Base-by-base conservation (phyloP, 2,888 invertebrate genomes). In the Ectemnius cavifrons region DNA sequence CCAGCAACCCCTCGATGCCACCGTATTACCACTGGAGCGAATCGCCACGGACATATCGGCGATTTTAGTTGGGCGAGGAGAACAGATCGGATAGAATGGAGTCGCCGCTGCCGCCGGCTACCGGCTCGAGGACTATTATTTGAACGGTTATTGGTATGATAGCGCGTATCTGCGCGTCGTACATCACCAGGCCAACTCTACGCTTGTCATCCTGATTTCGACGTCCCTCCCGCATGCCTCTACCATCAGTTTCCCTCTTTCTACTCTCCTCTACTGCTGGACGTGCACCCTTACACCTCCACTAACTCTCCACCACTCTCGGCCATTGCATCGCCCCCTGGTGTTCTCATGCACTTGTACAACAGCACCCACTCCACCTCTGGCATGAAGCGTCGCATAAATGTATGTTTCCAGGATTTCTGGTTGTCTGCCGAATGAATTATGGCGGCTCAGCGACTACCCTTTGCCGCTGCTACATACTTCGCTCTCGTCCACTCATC, bases 121-220 rank as follows among this genome's bases (percentile, higher is more conserved):
- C 80, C 75, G 75, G 82, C 56, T 85, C 82, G 83, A 80, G 83
- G 82, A 85, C 87, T 87, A 89, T 88, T 88, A 89, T 87, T 87
- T 83, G 86, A 88, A 89, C 86, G 87, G 88, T 88, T 88, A 88
- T 88, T 88, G 88, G 86, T 84, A 85, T 82, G 88, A 88, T 89
- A 88, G 84, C 89, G 87, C 87, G 85, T 89, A 89, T 89, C 89
- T 86, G 75, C 60, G 69, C 80, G 80, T 78, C 87, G 87, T 88
- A 87, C 86, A 87, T 88, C 88, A 88, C 87, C 57, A 78, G 79
- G 81, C 85, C 87, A 84, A 88, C 88, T 88, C 88, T 84, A 88
- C 88, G 85, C 84, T 87, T 88, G 88, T 88, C 88, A 88, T 67
- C 84, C 84, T 82, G 84, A 85, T 86, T 86, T 81, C 82, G 77